phyloP scores from a whole-genome alignment of 2,888 invertebrate genomes.

The Spicauda simplicius region DNA sequence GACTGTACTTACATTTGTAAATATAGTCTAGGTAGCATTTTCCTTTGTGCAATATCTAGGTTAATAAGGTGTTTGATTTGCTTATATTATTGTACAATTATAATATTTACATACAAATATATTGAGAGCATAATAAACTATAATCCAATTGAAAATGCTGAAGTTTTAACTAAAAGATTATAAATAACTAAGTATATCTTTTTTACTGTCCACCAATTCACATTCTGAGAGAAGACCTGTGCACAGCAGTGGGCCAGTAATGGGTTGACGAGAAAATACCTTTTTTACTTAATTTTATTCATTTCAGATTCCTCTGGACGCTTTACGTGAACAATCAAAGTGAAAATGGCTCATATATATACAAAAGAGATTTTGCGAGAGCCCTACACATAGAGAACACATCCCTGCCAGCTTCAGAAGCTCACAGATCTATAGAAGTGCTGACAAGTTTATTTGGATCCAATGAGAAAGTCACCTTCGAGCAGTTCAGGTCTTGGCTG shows the following conservation, averaged over 20 bases:
- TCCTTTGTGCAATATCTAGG: slow-evolving; percentile 11
- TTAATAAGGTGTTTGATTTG: slow-evolving; percentile 2
- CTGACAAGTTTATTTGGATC: slow-evolving; percentile 71
- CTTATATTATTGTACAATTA: not conserved
- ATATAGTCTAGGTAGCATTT: not conserved
- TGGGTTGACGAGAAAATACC: no score
- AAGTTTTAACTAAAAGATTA: no score
- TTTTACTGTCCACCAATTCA: no score
- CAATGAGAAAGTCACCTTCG: slow-evolving; percentile 85
- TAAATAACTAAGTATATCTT: no score
- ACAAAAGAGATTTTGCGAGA: slow-evolving; percentile 89
- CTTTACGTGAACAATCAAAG: slow-evolving; percentile 93
- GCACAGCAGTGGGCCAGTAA: no score
- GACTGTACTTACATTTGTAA: slow-evolving; percentile 10
- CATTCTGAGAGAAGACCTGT: no score
- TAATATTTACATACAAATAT: no score
- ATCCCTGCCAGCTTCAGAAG: slow-evolving; percentile 65
- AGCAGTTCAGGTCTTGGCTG: slow-evolving; percentile 93
- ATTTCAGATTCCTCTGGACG: slow-evolving; percentile 90
- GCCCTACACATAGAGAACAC: slow-evolving; percentile 85
- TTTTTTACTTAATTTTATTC: slow-evolving; percentile 1
- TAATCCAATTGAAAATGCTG: no score
- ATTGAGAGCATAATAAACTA: no score
- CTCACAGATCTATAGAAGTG: slow-evolving; percentile 66
- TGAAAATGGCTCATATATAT: slow-evolving; percentile 86